Evolutionary conservation across 2,888 invertebrate species (phyloP).

Genomic region (Panopea generosa): DNA sequence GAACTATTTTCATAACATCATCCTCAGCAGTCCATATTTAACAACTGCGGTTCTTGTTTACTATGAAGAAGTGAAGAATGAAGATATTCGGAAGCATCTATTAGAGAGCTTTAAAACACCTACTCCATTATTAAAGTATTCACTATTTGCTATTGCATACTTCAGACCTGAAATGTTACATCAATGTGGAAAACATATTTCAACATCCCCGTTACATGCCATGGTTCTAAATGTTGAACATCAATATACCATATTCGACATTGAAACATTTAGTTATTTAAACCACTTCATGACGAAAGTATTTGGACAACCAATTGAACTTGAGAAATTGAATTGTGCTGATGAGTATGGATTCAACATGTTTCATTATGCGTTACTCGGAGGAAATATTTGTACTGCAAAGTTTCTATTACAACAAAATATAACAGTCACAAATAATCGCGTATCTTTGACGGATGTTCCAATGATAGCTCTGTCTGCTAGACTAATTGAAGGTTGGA

Average conservation of each 20-base stretch:
- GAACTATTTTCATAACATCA: neutral
- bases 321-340: neutral
- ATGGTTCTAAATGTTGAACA: neutral
- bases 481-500: neutral
- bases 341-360: conserved; percentile 10
- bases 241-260: neutral
- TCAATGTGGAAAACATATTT: neutral
- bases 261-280: neutral
- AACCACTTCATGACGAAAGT: neutral
- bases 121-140: neutral
- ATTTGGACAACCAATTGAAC: neutral
- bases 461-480: neutral
- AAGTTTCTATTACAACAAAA: neutral
- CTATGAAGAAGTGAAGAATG: neutral
- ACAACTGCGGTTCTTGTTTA: conserved; percentile 1
- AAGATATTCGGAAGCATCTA: neutral
- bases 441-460: neutral
- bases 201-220: neutral
- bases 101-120: neutral
- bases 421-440: neutral
- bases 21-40: neutral
- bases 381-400: conserved; percentile 4
- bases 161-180: neutral
- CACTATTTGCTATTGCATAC: neutral
- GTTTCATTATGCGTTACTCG: conserved; percentile 13